Conservation (phyloP, 2,888 invertebrate species). For the Neocrepidodera transversa region DNA sequence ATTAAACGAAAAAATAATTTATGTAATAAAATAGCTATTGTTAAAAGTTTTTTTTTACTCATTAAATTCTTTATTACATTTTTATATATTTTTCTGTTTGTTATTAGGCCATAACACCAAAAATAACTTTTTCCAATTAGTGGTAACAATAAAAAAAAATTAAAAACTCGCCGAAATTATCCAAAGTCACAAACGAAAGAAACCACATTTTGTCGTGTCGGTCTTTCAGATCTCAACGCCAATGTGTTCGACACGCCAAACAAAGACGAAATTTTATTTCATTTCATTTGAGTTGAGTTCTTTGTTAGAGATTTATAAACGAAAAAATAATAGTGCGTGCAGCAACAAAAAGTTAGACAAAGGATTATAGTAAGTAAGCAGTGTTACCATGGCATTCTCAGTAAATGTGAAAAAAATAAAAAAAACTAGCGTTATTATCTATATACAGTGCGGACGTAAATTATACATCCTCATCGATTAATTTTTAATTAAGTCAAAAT, state of each 20-base stretch:
- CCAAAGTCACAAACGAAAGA: constrained; percentile 25
- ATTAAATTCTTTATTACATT: no score
- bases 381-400: no score
- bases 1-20: no score
- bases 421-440: no score
- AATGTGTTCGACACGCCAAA: constrained; percentile 29
- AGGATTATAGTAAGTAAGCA: neutral
- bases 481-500: no score
- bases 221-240: constrained; percentile 29
- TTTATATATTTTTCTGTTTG: no score
- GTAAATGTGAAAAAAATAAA: no score
- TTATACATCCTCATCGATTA: no score
- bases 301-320: constrained; percentile 10
- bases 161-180: constrained; percentile 26
- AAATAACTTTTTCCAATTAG: constrained; percentile 30
- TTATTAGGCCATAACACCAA: constrained; percentile 25
- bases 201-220: constrained; percentile 28
- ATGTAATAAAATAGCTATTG: no score
- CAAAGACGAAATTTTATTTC: constrained; percentile 25
- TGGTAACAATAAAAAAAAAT: constrained; percentile 22
- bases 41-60: no score
- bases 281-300: constrained; percentile 1
- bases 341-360: constrained; percentile 1
- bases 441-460: no score
- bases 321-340: constrained; percentile 11